Conservation (phyloP, 2,888 invertebrate species). For the Pimpla rufipes region DNA sequence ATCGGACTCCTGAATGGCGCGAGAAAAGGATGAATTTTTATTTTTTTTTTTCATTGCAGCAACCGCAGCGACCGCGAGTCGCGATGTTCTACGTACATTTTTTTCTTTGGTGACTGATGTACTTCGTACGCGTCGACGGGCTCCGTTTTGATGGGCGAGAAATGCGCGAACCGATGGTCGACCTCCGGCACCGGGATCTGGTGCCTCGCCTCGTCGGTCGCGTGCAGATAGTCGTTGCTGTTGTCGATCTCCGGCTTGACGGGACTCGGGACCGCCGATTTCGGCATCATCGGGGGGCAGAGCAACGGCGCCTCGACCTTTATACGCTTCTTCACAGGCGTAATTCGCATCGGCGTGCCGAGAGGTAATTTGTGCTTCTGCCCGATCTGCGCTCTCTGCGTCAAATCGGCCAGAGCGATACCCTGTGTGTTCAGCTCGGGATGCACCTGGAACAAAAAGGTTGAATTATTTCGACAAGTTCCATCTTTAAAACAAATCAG, state of each 20-base stretch:
- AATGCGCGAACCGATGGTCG: constrained; percentile 75
- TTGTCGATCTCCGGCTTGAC: constrained; percentile 81
- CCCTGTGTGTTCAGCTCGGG: constrained; percentile 92
- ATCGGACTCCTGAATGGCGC: constrained; percentile 74
- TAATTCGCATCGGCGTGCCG: constrained; percentile 85
- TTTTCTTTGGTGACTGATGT: constrained; percentile 71
- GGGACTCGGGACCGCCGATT: constrained; percentile 65
- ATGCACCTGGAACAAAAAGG: constrained; percentile 88
- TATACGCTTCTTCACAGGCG: constrained; percentile 84
- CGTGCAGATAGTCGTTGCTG: constrained; percentile 80
- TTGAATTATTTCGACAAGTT: no score
- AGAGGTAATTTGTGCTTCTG: constrained; percentile 86
- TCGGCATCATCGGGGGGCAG: constrained; percentile 80
- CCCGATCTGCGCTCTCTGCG: constrained; percentile 85
- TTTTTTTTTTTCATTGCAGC: no score
- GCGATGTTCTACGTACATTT: constrained; percentile 72
- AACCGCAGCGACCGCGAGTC: no score
- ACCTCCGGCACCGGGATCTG: constrained; percentile 71
- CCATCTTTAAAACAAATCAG: no score
- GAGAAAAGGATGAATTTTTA: background rate
- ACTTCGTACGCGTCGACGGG: constrained; percentile 78
- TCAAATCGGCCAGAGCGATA: constrained; percentile 91
- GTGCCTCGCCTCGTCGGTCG: constrained; percentile 80
- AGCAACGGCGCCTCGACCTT: constrained; percentile 78
- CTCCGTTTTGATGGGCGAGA: constrained; percentile 78